Base-by-base conservation (phyloP, 2,797 vertebrate genomes). In the Manis javanica region DNA sequence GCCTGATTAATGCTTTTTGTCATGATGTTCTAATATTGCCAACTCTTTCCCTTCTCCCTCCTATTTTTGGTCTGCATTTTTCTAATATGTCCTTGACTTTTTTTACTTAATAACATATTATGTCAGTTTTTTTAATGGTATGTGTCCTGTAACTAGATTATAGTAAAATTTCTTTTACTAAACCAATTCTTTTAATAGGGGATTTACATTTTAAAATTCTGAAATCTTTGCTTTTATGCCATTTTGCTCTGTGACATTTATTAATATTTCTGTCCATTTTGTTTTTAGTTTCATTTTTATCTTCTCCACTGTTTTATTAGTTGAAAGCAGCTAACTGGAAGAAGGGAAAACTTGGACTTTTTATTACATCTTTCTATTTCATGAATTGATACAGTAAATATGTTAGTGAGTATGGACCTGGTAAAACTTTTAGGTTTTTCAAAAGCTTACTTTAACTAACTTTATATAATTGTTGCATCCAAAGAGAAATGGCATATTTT, bases 151-250 rank as follows among this genome's bases (percentile, higher is more conserved):
- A 96, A 83, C 63, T 87, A 82, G 46, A 83, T 86, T 86, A 92
- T 91, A 88, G 26, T 93, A 91, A 87, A 86, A 93, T 85, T 91
- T 88, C 16, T 88, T 95, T 87, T 87, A 81, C 16, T 87, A 57
- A 87, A 39, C 12, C 61, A 91, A 88, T 34, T 81, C 66, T 94
- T 94, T 91, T 91, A 95, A 63, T 49, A 91, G 51, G 31, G n/a
- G 51, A 85, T 81, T 81, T 93, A 71, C 21, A 77, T 92, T 86
- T 68, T 94, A 49, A 61, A 96, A 85, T 82, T 86, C 21, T 69
- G 37, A 86, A 96, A 63, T 9, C 31, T 90, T 75, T 87, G 26
- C 13, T 61, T 71, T 82, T 83, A 69, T 75, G 75, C 18, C 19
- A 69, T 61, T 78, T 89, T 96, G 34, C 75, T 89, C 66, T 79